Evolutionary conservation across 2,113 vertebrate genomes (phyloP).

Genomic region (Stigmatopora nigra): DNA sequence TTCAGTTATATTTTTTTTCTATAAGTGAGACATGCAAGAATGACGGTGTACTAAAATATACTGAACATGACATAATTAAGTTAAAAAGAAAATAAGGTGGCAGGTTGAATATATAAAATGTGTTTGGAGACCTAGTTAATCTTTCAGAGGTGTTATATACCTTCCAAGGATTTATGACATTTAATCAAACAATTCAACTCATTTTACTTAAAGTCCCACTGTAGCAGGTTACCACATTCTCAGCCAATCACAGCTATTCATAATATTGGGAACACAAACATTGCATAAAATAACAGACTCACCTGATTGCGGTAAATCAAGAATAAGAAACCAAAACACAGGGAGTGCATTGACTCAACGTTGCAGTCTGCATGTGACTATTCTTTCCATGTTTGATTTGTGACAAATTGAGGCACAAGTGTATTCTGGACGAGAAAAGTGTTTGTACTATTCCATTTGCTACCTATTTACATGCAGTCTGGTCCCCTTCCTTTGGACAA

Average conservation of each 20-base stretch:
- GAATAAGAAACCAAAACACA: slow-evolving; percentile 47
- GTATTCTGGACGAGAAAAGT: slow-evolving; percentile 52
- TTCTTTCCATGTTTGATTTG: slow-evolving; percentile 56
- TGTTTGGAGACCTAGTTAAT: neutral
- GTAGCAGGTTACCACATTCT: neutral
- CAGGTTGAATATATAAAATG: neutral
- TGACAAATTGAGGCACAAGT: slow-evolving; percentile 53
- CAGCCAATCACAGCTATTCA: slow-evolving; percentile 3
- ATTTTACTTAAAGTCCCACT: slow-evolving; percentile 4
- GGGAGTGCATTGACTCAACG: slow-evolving; percentile 47
- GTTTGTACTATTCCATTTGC: slow-evolving; percentile 54
- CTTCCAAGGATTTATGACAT: slow-evolving; percentile 6
- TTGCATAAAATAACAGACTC: slow-evolving; percentile 10
- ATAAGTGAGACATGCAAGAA: neutral
- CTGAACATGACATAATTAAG: slow-evolving; percentile 6
- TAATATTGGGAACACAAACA: slow-evolving; percentile 5
- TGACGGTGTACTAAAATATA: neutral
- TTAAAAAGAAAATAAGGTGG: slow-evolving; percentile 5
- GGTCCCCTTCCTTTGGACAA: slow-evolving; percentile 47
- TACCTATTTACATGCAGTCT: slow-evolving; percentile 67
- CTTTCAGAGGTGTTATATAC: slow-evolving; percentile 3
- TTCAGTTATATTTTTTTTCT: neutral
- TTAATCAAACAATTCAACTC: slow-evolving; percentile 9
- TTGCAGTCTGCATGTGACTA: slow-evolving; percentile 32
- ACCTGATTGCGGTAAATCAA: slow-evolving; percentile 53